Base-by-base conservation (phyloP, 2,113 vertebrate species). In the Dasypus novemcinctus region DNA sequence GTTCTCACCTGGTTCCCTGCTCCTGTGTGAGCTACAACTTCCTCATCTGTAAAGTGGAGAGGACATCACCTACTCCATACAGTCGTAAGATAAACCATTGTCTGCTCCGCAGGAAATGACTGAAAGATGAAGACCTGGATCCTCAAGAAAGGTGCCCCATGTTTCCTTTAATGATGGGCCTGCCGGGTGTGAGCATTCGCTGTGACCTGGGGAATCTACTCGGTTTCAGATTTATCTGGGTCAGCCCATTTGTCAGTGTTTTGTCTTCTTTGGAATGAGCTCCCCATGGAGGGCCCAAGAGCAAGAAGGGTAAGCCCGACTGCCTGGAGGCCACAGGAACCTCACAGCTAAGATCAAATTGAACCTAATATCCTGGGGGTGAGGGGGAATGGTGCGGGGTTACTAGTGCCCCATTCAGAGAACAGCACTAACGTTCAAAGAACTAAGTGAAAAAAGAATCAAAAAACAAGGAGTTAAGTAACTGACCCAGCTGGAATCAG, bases 261-360 rank as follows among this genome's bases (percentile, higher is more conserved):
- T 43, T 23, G 14, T 57, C 17, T 83, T 25, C 41, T 21, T 20
- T 59, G 13, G 72, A n/a, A 21, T 17, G 31, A 59, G 27, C 23
- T 36, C 15, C 38, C 17, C 1, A 0, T 0, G 29, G 27, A 17
- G 54, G 27, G 21, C 31, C 38, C 5, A 4, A 66, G 52, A 23
- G 52, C 1, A 1, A 54, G 61, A 54, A 18, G 5, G 38, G 29
- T 9, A 0, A 59, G 57, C 21, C 57, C 38, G 27, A 29, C 57
- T 33, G 80, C 41, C 80, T 75, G 17, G 79, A 68, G 20, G 18
- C 43, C 57, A 8, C 23, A 11, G 81, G 18, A 74, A 54, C 33
- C 86, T 76, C 49, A 25, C 8, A 14, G 1, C 31, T 25, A 5
- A 5, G 1, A 69, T 29, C 76, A 25, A 2, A 1, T 21, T 25